phyloP scores from a whole-genome alignment of 2,888 invertebrate species.

The Spilosoma lubricipeda region DNA sequence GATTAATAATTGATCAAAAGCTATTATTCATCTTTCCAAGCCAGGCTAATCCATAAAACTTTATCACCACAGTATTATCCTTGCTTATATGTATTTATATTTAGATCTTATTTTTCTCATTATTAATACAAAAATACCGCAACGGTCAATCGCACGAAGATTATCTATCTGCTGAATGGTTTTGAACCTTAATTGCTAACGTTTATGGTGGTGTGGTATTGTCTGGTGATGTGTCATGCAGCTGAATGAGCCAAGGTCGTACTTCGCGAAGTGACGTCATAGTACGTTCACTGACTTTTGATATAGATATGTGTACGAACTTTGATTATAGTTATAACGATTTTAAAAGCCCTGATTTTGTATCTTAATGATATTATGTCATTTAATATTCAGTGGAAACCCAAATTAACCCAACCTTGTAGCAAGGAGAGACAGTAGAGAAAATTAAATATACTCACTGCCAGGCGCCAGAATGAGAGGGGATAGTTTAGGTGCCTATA shows the following conservation, averaged over 20 bases:
- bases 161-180: constrained; percentile 15
- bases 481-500: no score
- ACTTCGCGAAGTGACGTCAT: constrained; percentile 39
- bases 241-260: constrained; percentile 45
- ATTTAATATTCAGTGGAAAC: no score
- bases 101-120: constrained; percentile 26
- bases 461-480: no score
- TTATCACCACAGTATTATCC: constrained; percentile 11
- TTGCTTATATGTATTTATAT: constrained; percentile 13
- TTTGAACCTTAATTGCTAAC: constrained; percentile 15
- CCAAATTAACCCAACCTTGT: no score
- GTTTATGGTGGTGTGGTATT: background rate
- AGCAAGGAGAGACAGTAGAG: no score
- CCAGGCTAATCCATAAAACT: constrained; percentile 4
- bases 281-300: constrained; percentile 22
- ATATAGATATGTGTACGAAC: background rate
- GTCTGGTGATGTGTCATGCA: constrained; percentile 42
- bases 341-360: background rate
- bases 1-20: background rate
- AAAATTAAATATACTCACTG: no score
- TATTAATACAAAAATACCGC: constrained; percentile 47
- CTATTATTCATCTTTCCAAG: background rate
- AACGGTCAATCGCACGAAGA: constrained; percentile 43
- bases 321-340: background rate
- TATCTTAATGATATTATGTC: background rate